phyloP scores from a whole-genome alignment of 2,113 vertebrate genomes.

The Dolichotis patagonum region DNA sequence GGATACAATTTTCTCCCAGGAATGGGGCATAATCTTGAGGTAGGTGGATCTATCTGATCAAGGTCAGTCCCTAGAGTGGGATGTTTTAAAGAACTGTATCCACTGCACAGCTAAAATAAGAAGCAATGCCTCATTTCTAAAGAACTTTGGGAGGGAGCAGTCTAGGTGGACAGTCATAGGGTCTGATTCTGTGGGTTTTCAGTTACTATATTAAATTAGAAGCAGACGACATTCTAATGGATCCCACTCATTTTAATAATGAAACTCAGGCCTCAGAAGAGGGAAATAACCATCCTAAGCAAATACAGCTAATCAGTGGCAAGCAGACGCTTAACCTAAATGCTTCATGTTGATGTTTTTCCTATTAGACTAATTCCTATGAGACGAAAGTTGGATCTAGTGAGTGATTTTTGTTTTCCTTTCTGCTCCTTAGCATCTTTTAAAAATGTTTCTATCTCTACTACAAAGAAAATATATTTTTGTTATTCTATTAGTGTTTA shows the following conservation, averaged over 20 bases:
- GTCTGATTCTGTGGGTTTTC: neutral
- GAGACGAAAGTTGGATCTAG: neutral
- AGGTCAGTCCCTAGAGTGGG: neutral
- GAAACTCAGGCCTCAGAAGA: neutral
- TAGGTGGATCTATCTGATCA: neutral
- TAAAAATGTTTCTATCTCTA: neutral
- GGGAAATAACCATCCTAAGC: neutral
- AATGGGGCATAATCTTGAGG: neutral
- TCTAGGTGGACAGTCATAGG: neutral
- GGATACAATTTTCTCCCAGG: neutral
- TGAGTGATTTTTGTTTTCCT: neutral
- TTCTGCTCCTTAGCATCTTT: constrained; percentile 16
- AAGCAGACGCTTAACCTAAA: neutral
- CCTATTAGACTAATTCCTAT: neutral
- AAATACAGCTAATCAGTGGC: neutral
- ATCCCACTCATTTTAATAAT: neutral
- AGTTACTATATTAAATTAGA: neutral
- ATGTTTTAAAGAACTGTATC: neutral
- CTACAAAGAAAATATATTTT: neutral
- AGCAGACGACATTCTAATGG: neutral
- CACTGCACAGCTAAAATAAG: neutral
- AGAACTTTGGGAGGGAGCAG: neutral
- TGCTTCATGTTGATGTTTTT: neutral
- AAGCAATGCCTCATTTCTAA: neutral
- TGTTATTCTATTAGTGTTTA: neutral